Evolutionary conservation across 2,888 invertebrate genomes (phyloP).

Genomic region (Lathronympha strigana): DNA sequence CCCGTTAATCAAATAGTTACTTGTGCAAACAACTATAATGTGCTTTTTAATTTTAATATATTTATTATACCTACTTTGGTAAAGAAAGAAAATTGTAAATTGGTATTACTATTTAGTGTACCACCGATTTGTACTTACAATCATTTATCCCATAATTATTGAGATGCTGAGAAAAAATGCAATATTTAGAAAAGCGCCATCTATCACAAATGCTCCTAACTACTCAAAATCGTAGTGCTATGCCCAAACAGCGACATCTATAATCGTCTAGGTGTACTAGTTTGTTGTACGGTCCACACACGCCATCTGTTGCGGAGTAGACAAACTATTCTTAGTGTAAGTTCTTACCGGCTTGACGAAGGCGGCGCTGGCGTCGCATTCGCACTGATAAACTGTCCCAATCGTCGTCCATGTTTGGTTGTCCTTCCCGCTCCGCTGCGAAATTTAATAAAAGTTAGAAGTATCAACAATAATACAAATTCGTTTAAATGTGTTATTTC

Average conservation of each 20-base stretch:
- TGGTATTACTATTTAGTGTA: too few relatives aligned
- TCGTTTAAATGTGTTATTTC: too few relatives aligned
- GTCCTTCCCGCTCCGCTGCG: constrained; percentile 82
- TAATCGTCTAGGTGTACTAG: not conserved
- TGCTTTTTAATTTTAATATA: too few relatives aligned
- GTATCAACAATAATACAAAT: too few relatives aligned
- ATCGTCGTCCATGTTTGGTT: constrained; percentile 87
- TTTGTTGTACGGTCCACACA: not conserved
- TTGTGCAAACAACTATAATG: too few relatives aligned
- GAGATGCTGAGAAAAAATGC: too few relatives aligned
- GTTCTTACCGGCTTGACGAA: constrained; percentile 70
- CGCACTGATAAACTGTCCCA: constrained; percentile 92
- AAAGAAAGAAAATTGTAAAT: too few relatives aligned
- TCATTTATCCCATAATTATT: too few relatives aligned
- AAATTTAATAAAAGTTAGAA: too few relatives aligned
- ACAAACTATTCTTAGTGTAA: constrained; percentile 48
- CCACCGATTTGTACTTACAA: too few relatives aligned
- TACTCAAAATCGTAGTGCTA: constrained; percentile 21
- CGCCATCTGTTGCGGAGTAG: constrained; percentile 51
- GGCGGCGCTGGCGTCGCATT: constrained; percentile 87
- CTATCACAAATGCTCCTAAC: constrained; percentile 41
- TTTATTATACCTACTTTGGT: too few relatives aligned
- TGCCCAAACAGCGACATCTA: constrained; percentile 29
- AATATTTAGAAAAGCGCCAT: constrained; percentile 33
- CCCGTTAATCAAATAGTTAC: too few relatives aligned